Evolutionary conservation across 2,797 vertebrate genomes (phyloP).

Genomic region (Carcharodon carcharias): DNA sequence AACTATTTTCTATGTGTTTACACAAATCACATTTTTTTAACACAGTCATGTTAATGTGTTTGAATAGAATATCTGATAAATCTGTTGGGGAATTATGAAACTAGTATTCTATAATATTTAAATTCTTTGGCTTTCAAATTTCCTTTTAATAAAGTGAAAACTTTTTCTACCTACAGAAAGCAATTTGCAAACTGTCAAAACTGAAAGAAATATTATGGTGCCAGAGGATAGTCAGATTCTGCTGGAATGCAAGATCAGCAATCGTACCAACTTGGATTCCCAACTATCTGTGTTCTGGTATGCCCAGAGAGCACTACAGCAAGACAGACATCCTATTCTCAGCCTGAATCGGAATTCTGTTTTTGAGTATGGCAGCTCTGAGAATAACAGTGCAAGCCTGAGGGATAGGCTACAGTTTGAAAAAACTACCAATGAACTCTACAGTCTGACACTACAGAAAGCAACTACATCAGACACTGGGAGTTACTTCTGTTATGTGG

Average conservation of each 20-base stretch:
- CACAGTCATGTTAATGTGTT: not conserved
- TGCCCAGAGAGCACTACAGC: conserved; percentile 54
- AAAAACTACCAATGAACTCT: conserved; percentile 53
- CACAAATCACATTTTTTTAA: not conserved
- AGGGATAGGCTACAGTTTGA: conserved; percentile 55
- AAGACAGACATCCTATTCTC: conserved; percentile 52
- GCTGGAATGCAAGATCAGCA: conserved; percentile 59
- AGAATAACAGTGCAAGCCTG: conserved; percentile 39
- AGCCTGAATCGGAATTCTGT: conserved; percentile 51
- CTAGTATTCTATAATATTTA: not conserved
- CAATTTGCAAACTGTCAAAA: conserved; percentile 59
- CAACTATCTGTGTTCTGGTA: conserved; percentile 63
- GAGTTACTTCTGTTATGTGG: conserved; percentile 59
- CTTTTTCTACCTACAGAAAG: conserved; percentile 49
- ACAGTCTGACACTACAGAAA: conserved; percentile 42
- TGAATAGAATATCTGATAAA: not conserved
- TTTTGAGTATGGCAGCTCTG: conserved; percentile 43
- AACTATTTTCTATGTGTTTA: not conserved
- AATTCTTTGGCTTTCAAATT: not conserved
- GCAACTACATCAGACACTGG: conserved; percentile 1
- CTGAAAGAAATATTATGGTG: conserved; percentile 56
- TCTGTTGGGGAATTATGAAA: not conserved
- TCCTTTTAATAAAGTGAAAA: not conserved
- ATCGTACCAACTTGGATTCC: conserved; percentile 55
- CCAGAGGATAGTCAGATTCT: conserved; percentile 61